These are phyloP conservation scores for Hippopotamyrus pictus DNA, from an alignment of 2,797 vertebrate species.

Conservation along the genomic window DNA sequence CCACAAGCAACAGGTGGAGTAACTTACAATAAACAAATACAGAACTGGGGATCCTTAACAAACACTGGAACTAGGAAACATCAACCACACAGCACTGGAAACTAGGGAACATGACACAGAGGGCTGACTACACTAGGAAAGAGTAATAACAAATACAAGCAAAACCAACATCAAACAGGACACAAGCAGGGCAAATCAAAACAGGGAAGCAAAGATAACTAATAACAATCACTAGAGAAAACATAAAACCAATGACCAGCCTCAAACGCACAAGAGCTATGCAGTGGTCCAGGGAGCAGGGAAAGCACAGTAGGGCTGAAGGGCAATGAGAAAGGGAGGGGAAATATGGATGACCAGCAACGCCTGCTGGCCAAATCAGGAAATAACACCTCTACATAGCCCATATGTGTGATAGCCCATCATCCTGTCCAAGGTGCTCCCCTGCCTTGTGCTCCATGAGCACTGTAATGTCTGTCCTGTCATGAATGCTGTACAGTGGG, in stretches of 20 bases:
- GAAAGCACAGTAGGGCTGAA: background rate
- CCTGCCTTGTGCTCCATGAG: background rate
- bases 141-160: background rate
- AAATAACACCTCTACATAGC: background rate
- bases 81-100: background rate
- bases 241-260: background rate
- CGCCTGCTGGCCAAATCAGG: background rate
- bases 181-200: background rate
- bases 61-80: background rate
- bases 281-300: background rate
- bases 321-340: background rate
- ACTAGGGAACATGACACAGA: background rate
- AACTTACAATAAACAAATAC: background rate
- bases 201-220: background rate
- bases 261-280: background rate
- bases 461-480: background rate
- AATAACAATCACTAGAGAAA: background rate
- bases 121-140: background rate
- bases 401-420: background rate
- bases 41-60: background rate
- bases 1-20: background rate
- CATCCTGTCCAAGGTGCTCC: background rate
- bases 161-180: background rate
- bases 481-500: background rate
- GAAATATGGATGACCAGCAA: background rate